Base-by-base conservation (phyloP, 35 echinoderm and acorn worm genomes). In the Holothuria glaberrima region DNA sequence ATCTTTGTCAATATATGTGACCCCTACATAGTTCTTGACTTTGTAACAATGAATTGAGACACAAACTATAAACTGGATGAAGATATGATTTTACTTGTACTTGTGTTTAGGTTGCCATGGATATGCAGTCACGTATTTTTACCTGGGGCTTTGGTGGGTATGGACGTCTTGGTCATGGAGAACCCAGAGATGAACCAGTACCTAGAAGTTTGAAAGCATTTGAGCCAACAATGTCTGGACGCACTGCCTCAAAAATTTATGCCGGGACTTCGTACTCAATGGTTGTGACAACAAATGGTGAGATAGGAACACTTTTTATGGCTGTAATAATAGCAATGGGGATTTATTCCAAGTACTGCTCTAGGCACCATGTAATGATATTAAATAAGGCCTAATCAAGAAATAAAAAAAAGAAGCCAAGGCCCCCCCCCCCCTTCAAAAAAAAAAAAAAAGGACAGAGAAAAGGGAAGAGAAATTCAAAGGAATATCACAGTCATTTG, bases 61-160 rank as follows among this genome's bases (percentile, higher is more conserved):
- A 41, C 2, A 2, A 41, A 7, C 36, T 41, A 41, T n/a, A 41
- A 41, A 41, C 7, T 2, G 2, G 2, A 41, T 41, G 2, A 41
- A 2, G 2, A 41, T 4, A 41, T 2, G 7, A 7, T 41, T 2
- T 50, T 69, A n/a, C 17, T 56, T 68, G 18, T 32, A 10, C 28
- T 68, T 17, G 44, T 70, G 29, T 86, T 18, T 22, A 97, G 95
- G 80, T 97, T 90, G 95, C 95, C 30, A 79, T 97, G 79, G 95
- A 94, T 29, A 97, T 97, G 92, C 92, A 94, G 82, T 76, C 85
- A 7, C 86, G 95, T 1, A 88, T 97, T 25, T 97, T 97, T 90
- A 94, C 95, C 18, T 97, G 95, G 95, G 95, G 95, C 63, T 97
- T 97, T 74, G 95, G 95, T 19, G 95, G 95, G 12, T 97, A 97